phyloP scores from a whole-genome alignment of 2,888 invertebrate species.

The Apomyelois bistriatella region DNA sequence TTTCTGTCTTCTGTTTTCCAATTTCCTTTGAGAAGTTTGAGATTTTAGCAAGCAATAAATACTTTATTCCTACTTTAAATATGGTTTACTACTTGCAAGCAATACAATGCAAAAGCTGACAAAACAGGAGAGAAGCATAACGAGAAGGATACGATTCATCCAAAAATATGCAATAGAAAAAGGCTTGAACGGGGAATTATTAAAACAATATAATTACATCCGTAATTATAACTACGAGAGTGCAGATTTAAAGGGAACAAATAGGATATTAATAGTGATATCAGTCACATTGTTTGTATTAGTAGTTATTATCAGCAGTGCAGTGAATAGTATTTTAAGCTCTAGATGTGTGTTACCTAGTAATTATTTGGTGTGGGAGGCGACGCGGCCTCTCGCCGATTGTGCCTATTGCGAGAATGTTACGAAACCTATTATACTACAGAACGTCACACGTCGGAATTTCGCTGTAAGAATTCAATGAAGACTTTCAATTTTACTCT shows the following conservation, averaged over 20 bases:
- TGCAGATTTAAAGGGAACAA: slow-evolving; percentile 31
- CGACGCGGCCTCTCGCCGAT: slow-evolving; percentile 89
- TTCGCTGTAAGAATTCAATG: slow-evolving; percentile 74
- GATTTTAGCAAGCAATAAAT: no score
- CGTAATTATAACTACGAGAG: slow-evolving; percentile 37
- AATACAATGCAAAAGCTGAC: slow-evolving; percentile 23
- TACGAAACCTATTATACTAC: slow-evolving; percentile 82
- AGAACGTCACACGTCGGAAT: slow-evolving; percentile 83
- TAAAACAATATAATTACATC: slow-evolving; percentile 48
- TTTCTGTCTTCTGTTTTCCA: no score
- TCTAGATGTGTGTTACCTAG: slow-evolving; percentile 89
- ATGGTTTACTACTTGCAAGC: slow-evolving; percentile 4
- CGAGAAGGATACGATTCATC: slow-evolving; percentile 35
- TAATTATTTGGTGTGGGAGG: slow-evolving; percentile 93
- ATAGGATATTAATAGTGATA: slow-evolving; percentile 37
- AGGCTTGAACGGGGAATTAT: slow-evolving; percentile 39
- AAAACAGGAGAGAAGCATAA: slow-evolving; percentile 28
- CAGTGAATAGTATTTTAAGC: slow-evolving; percentile 64
- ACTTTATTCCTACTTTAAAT: slow-evolving; percentile 1
- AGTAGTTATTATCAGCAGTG: slow-evolving; percentile 40
- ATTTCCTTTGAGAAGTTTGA: no score
- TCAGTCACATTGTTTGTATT: slow-evolving; percentile 38
- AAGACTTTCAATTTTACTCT: slow-evolving; percentile 7
- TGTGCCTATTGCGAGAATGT: slow-evolving; percentile 88
- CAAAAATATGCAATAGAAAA: slow-evolving; percentile 49